Conservation (phyloP, 2,797 vertebrate genomes). For the Centropyge bicolor region DNA sequence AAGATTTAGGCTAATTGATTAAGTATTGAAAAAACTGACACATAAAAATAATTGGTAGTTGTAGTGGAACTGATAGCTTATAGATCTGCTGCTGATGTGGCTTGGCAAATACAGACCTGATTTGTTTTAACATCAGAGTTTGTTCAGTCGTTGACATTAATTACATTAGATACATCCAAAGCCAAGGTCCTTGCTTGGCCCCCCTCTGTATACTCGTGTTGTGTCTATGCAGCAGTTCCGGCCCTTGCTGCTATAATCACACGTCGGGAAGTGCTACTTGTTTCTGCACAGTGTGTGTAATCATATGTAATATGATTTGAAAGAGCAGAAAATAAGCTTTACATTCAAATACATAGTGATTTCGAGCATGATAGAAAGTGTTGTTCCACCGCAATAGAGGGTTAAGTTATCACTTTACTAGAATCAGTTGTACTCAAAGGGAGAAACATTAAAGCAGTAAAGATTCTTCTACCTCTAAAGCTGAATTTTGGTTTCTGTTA, state of each 20-base stretch:
- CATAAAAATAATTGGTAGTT: neutral
- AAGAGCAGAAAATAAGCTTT: neutral
- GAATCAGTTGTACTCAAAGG: neutral
- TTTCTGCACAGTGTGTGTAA: slow-evolving; percentile 3
- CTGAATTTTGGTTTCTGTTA: neutral
- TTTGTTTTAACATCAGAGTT: neutral
- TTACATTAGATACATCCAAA: slow-evolving; percentile 22
- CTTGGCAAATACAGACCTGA: neutral
- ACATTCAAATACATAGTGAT: neutral
- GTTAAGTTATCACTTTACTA: neutral
- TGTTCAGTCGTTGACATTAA: slow-evolving; percentile 1
- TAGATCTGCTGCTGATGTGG: neutral
- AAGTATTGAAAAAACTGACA: neutral
- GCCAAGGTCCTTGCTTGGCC: neutral
- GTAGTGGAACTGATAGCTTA: neutral
- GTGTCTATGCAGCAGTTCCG: slow-evolving; percentile 19
- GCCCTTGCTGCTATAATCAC: neutral
- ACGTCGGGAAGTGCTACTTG: neutral
- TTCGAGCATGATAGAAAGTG: neutral
- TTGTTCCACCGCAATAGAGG: neutral
- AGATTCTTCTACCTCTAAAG: neutral
- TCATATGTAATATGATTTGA: neutral
- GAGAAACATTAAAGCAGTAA: neutral
- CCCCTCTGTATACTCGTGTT: slow-evolving; percentile 9
- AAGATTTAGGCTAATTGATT: neutral